Evolutionary conservation across 1,140 invertebrate genomes (phyloP).

Genomic region (Nomia melanderi): DNA sequence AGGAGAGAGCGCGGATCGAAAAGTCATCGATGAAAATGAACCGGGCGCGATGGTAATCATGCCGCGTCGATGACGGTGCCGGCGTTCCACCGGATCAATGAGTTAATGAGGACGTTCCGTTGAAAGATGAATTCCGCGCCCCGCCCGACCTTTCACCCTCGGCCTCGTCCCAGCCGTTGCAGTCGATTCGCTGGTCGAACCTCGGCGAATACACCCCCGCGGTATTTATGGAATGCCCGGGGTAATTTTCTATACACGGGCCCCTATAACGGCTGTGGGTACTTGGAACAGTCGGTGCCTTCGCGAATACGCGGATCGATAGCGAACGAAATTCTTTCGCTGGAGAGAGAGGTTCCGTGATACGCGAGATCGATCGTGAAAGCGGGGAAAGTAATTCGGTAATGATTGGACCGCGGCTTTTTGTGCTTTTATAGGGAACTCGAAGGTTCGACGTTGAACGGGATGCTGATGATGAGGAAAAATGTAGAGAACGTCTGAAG

Average conservation of each 20-base stretch:
- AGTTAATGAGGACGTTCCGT: constrained; percentile 38
- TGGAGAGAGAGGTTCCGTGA: too few relatives aligned
- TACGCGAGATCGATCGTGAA: too few relatives aligned
- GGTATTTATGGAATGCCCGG: constrained; percentile 1
- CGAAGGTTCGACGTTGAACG: too few relatives aligned
- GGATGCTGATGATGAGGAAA: too few relatives aligned
- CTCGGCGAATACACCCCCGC: neutral
- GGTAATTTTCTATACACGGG: neutral
- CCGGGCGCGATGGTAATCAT: constrained; percentile 17
- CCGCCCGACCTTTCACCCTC: too few relatives aligned
- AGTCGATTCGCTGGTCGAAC: neutral
- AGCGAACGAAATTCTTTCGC: neutral
- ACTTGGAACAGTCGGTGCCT: neutral
- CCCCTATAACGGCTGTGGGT: neutral
- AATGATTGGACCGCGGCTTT: too few relatives aligned
- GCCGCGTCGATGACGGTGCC: constrained; percentile 19
- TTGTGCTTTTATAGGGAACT: too few relatives aligned
- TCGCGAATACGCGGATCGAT: neutral
- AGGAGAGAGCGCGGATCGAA: neutral
- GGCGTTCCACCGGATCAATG: constrained; percentile 16
- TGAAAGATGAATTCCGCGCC: constrained; percentile 15
- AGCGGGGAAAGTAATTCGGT: too few relatives aligned
- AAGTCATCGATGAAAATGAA: constrained; percentile 24
- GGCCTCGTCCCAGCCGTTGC: too few relatives aligned
- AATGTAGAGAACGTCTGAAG: too few relatives aligned